Evolutionary conservation across 2,113 vertebrate species (phyloP).

Genomic region (Indicator indicator): DNA sequence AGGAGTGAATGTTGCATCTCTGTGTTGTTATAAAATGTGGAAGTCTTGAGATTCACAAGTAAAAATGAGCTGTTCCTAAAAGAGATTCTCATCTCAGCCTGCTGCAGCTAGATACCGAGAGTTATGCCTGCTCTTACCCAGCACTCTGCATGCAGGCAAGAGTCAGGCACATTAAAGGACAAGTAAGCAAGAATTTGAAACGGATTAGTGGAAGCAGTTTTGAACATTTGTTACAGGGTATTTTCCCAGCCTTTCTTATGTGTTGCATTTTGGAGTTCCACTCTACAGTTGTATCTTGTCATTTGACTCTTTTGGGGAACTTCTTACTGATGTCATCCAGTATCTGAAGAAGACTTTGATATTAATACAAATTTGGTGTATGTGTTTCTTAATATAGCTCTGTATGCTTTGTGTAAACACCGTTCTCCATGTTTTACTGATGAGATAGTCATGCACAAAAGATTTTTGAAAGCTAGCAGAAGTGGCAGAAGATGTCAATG

Average conservation of each 20-base stretch:
- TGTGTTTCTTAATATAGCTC: background rate
- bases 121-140: background rate
- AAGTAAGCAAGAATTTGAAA: conserved; percentile 10
- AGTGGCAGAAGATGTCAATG: conserved; percentile 35
- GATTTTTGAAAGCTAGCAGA: conserved; percentile 20
- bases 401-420: background rate
- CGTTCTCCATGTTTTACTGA: background rate
- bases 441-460: background rate
- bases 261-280: background rate
- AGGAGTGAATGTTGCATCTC: conserved; percentile 5
- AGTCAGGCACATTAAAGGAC: background rate
- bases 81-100: conserved; percentile 15
- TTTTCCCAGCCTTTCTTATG: background rate
- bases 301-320: background rate
- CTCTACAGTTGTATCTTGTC: background rate
- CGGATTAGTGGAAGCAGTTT: background rate
- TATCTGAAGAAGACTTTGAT: conserved; percentile 10
- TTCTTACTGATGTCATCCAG: background rate
- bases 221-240: background rate
- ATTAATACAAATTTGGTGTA: background rate
- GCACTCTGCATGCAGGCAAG: background rate
- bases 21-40: background rate
- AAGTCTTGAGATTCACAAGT: background rate
- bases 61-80: background rate
- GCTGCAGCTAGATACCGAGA: background rate